These are phyloP conservation scores for Oreotrochilus melanogaster DNA, from an alignment of 2,113 vertebrate genomes.

Conservation along the genomic window DNA sequence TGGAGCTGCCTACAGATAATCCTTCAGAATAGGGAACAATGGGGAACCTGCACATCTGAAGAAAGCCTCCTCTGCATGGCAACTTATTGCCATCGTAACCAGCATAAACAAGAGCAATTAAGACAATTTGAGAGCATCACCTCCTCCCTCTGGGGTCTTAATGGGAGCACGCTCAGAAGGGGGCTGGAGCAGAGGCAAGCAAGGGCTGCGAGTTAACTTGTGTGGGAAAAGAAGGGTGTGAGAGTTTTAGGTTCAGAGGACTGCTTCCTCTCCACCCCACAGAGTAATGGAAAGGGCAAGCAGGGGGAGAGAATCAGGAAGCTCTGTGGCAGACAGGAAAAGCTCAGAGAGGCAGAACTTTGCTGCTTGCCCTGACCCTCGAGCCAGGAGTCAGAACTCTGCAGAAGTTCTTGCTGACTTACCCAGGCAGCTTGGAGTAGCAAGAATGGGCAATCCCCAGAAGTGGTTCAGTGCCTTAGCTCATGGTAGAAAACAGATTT, in stretches of 20 bases:
- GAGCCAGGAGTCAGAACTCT: neutral
- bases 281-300: neutral
- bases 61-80: conserved; percentile 65
- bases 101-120: conserved; percentile 75
- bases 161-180: conserved; percentile 58
- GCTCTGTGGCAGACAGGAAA: neutral
- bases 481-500: neutral
- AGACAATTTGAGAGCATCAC: conserved; percentile 71
- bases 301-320: neutral
- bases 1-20: conserved; percentile 75
- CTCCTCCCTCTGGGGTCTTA: conserved; percentile 71
- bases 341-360: neutral
- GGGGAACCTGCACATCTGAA: conserved; percentile 58
- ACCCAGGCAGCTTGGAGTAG: neutral
- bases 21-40: conserved; percentile 63
- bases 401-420: neutral
- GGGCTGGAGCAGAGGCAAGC: conserved; percentile 44
- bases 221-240: conserved; percentile 17
- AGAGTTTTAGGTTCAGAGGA: neutral
- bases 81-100: conserved; percentile 73
- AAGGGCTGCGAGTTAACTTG: conserved; percentile 5
- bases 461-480: neutral
- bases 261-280: neutral
- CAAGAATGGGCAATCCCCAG: fast-evolving
- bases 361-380: neutral